Evolutionary conservation across 2,113 vertebrate genomes (phyloP), one percentile per base, ranked within the genome.

Genomic region (Daubentonia madagascariensis): DNA sequence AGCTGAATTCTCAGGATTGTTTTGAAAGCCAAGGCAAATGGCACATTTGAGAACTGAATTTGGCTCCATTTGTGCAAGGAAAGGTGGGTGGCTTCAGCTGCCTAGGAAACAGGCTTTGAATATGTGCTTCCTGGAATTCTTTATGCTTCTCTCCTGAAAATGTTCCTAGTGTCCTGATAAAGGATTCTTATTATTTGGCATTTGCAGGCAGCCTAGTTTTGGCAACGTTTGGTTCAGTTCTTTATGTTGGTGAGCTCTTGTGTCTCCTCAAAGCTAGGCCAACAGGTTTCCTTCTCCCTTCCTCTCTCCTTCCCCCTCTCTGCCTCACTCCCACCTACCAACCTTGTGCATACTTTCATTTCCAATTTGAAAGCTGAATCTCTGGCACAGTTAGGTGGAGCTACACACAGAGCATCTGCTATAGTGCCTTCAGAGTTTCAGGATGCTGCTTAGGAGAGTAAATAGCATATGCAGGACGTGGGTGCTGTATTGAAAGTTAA

Each of bases 11-110:
- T 35, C 37, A 3, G 79, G 85, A 23, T 65, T 72, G 75, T 40
- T 95, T 93, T 63, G 89, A 94, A 98, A 93, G 83, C 37, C 32
- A 16, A 94, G 45, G 93, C 85, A 25, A 97, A 88, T 12, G 83
- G 96, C 70, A 92, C 83, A 80, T 93, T 35, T 80, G 95, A 96
- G 93, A 93, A 90, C 73, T 61, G 89, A 89, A 85, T 87, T 61
- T 61, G 91, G 73, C 63, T 97, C 89, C 91, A 4, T 97, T 91
- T 96, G 93, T 89, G 86, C 57, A 4, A 30, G 75, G 89, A 89
- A 96, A 97, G 91, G 97, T 97, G 97, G 98, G 98, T 37, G 97
- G 98, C 75, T 91, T 89, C 91, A 68, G 97, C 97, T 98, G 98
- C 97, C 96, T 97, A 86, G 97, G 96, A 96, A 96, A 96, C 97